phyloP scores from a whole-genome alignment of 2,797 vertebrate genomes.

The Phalanger gymnotis region DNA sequence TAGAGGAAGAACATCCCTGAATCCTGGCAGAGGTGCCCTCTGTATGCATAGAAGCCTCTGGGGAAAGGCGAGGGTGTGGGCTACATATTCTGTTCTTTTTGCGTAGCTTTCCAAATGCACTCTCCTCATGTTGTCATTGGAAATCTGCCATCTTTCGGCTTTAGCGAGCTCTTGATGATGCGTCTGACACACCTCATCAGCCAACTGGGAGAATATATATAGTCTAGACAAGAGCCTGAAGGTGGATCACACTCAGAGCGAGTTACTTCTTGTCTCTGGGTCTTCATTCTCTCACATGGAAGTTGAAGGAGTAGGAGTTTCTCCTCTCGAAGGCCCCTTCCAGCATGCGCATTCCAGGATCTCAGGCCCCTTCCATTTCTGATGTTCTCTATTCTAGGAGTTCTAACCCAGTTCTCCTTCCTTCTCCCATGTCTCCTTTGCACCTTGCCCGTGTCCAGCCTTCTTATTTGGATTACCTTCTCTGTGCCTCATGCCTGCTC shows the following conservation, averaged over 20 bases:
- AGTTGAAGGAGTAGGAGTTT: not conserved
- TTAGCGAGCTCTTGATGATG: constrained; percentile 27
- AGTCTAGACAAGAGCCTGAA: constrained; percentile 40
- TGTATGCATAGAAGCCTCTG: not conserved
- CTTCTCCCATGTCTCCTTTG: not conserved
- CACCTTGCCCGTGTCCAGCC: not conserved
- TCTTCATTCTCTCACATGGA: not conserved
- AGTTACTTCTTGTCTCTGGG: constrained; percentile 11
- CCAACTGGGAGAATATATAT: constrained; percentile 18
- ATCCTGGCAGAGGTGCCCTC: not conserved
- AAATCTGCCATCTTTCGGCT: constrained; percentile 27
- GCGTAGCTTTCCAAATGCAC: constrained; percentile 1
- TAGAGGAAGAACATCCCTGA: constrained; percentile 1
- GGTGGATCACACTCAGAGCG: constrained; percentile 11
- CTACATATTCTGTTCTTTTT: constrained; percentile 31
- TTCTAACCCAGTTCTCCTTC: not conserved
- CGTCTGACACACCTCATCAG: constrained; percentile 25
- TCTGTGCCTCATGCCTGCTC: not conserved
- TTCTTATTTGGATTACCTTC: not conserved
- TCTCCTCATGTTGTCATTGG: constrained; percentile 2
- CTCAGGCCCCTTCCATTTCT: not conserved
- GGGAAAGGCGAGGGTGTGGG: not conserved
- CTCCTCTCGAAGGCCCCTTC: not conserved
- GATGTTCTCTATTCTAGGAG: not conserved
- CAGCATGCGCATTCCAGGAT: not conserved